These are phyloP conservation scores for Melanophora roralis DNA, from an alignment of 2,888 invertebrate species.

Conservation along the genomic window DNA sequence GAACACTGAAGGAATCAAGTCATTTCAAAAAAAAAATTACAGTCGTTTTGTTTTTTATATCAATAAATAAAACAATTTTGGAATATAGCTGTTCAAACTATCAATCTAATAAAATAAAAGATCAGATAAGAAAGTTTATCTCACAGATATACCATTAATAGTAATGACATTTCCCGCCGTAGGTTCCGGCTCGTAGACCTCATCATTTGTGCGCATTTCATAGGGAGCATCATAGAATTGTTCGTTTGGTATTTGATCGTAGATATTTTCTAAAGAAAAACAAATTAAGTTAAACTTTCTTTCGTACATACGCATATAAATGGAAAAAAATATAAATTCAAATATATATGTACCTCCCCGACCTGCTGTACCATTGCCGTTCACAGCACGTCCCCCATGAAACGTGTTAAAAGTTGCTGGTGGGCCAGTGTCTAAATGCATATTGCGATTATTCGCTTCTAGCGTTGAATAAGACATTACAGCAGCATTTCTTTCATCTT, in stretches of 20 bases:
- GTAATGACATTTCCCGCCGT: constrained; percentile 82
- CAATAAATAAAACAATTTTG: constrained; percentile 47
- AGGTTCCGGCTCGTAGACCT: constrained; percentile 79
- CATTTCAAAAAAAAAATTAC: constrained; percentile 48
- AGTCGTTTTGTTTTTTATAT: constrained; percentile 40
- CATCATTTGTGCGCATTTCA: constrained; percentile 80
- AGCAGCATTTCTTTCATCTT: constrained; percentile 91
- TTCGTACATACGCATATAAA: too few species aligned
- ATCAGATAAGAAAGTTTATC: constrained; percentile 77
- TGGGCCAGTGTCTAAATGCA: constrained; percentile 72
- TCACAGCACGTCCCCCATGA: constrained; percentile 67
- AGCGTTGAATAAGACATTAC: constrained; percentile 93
- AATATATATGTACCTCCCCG: constrained; percentile 34
- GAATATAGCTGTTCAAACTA: constrained; percentile 53
- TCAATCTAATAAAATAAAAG: background rate
- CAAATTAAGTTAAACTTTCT: background rate
- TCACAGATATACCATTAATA: constrained; percentile 92
- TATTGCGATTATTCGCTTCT: constrained; percentile 80
- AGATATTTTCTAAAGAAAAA: constrained; percentile 77
- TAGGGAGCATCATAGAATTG: constrained; percentile 88
- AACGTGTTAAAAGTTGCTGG: constrained; percentile 77
- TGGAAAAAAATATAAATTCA: background rate
- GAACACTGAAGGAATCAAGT: constrained; percentile 39
- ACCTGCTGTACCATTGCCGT: constrained; percentile 56
- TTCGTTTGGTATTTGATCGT: constrained; percentile 82